A percentile compares a stretch with the other conserved stretches of the same genome.
Conservation (phyloP, 2,888 invertebrate species). For the Tridacna crocea region DNA sequence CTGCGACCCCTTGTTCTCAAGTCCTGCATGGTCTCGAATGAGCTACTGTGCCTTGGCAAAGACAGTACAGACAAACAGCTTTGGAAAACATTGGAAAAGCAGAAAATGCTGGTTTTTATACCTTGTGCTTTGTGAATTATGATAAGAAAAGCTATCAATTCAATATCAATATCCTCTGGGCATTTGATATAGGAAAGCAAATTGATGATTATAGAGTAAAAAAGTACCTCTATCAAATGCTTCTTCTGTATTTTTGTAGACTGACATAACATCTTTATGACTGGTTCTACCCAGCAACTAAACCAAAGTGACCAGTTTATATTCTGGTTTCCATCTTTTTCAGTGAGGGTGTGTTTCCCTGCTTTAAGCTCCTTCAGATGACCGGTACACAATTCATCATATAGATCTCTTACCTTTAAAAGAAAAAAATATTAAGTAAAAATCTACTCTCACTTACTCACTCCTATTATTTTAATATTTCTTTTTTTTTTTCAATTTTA, state of each 20-base stretch:
- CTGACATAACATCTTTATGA: constrained; percentile 76
- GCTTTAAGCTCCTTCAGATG: constrained; percentile 1
- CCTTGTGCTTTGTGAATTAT: too few species aligned
- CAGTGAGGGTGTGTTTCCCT: not conserved
- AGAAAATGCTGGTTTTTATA: not conserved
- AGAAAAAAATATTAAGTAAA: not conserved
- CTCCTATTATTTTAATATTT: too few species aligned
- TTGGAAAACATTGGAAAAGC: not conserved
- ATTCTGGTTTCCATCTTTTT: not conserved
- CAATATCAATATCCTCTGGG: too few species aligned
- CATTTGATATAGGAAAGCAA: too few species aligned
- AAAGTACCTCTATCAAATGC: constrained; percentile 78
- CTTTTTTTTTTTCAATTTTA: too few species aligned
- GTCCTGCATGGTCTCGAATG: too few species aligned
- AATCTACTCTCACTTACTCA: not conserved
- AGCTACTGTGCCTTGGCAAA: too few species aligned
- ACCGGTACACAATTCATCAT: constrained; percentile 10
- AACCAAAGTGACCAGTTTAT: constrained; percentile 27
- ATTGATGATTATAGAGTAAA: too few species aligned
- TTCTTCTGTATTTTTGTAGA: constrained; percentile 71
- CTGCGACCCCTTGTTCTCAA: too few species aligned
- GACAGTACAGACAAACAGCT: too few species aligned
- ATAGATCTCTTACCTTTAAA: constrained; percentile 15
- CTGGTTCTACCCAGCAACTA: constrained; percentile 85
- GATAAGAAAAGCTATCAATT: too few species aligned